Evolutionary conservation across 2,888 invertebrate species (phyloP).

Genomic region (Polyploca ridens): DNA sequence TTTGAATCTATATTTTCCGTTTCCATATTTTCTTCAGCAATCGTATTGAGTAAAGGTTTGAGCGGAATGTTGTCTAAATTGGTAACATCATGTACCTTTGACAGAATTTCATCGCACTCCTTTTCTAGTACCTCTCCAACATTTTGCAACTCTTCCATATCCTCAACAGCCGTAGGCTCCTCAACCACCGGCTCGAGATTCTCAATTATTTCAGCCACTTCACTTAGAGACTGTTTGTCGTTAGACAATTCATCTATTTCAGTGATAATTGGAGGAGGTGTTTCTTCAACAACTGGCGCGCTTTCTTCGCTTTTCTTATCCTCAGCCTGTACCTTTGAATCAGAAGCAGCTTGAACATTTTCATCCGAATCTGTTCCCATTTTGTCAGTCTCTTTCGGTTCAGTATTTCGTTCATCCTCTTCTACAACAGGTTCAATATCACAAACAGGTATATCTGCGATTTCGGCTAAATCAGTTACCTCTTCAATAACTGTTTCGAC

Average conservation of each 20-base stretch:
- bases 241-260: conserved; percentile 69
- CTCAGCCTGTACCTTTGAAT: conserved; percentile 51
- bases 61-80: conserved; percentile 70
- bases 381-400: conserved; percentile 56
- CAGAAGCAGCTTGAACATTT: conserved; percentile 34
- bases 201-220: conserved; percentile 60
- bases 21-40: conserved; percentile 71
- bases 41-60: conserved; percentile 68
- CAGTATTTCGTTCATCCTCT: conserved; percentile 57
- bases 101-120: conserved; percentile 78
- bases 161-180: conserved; percentile 57
- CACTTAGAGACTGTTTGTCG: conserved; percentile 55
- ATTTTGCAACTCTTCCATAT: conserved; percentile 70
- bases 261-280: conserved; percentile 46
- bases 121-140: conserved; percentile 75
- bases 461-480: conserved; percentile 48
- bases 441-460: conserved; percentile 43
- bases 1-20: conserved; percentile 67
- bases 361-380: conserved; percentile 52
- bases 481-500: conserved; percentile 52
- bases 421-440: conserved; percentile 54
- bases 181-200: conserved; percentile 69
- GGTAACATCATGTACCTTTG: conserved; percentile 77
- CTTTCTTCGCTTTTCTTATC: conserved; percentile 40
- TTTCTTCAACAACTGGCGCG: conserved; percentile 47